Base-by-base conservation (phyloP, 2,113 vertebrate genomes). In the Muntiacus muntjak region DNA sequence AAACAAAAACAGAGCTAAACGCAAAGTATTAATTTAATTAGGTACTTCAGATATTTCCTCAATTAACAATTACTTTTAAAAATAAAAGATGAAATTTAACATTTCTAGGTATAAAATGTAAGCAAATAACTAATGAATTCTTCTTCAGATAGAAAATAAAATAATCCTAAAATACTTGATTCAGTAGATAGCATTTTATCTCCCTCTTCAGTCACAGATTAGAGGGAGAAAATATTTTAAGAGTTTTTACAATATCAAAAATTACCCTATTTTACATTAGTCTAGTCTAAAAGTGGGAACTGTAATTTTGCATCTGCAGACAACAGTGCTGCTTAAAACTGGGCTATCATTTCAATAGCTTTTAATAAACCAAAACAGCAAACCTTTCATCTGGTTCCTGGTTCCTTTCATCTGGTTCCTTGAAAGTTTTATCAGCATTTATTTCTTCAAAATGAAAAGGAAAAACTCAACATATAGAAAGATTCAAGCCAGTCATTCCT, bases 41-140 rank as follows among this genome's bases (percentile, higher is more conserved):
- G 33, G 8, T 74, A 92, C 52, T 45, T 89, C 89, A 94, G 87
- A 10, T 82, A 91, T 62, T 94, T 94, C 47, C 88, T 79, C 25
- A 94, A 85, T 36, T 76, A 95, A 55, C 62, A 87, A 91, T 52
- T 85, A 91, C 43, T 85, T 88, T 79, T 58, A 47, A 83, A 96
- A 95, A 82, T 84, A 90, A 92, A 58, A 40, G 3, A 64, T 84
- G 15, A 78, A 64, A 30, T n/a, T 87, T 92, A 97, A 92, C 28
- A 87, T 47, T 87, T 92, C 14, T 62, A 94, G 10, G 87, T 89
- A 87, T 36, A 95, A 95, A 94, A 89, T 50, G 28, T 9, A 95
- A 36, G 13, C 47, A 90, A 84, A 92, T 67, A 97, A 90, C 25
- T 45, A 85, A 54, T 5, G 6, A n/a, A 90, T 64, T 95, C 23